These are phyloP conservation scores for Spilarctia lutea DNA, from an alignment of 2,888 invertebrate genomes.

Conservation along the genomic window DNA sequence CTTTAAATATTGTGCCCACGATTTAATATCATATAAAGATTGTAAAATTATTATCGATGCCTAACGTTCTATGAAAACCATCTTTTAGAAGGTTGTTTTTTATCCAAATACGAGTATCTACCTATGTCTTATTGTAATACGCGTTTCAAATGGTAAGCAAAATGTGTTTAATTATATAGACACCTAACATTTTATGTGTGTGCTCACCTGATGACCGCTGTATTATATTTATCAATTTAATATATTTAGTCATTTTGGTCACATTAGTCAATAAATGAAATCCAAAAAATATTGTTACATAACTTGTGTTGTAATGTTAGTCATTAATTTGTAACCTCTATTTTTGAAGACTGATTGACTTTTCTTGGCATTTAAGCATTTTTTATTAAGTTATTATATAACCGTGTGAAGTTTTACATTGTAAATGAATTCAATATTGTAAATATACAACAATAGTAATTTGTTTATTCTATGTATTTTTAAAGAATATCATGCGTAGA, in stretches of 20 bases:
- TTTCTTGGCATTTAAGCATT: not conserved
- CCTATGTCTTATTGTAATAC: not conserved
- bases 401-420: conserved; percentile 1
- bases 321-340: not conserved
- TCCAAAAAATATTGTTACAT: conserved; percentile 3
- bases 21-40: too few species aligned
- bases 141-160: not conserved
- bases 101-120: too few species aligned
- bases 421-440: not conserved
- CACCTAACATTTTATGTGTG: not conserved
- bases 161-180: not conserved
- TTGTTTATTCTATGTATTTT: not conserved
- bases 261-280: not conserved
- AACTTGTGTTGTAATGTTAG: conserved; percentile 7
- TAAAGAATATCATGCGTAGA: not conserved
- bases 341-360: conserved; percentile 1
- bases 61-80: too few species aligned
- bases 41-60: too few species aligned
- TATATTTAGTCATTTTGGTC: conserved; percentile 4
- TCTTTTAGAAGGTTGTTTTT: too few species aligned
- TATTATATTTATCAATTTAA: not conserved
- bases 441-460: not conserved
- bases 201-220: not conserved
- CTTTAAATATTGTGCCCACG: too few species aligned
- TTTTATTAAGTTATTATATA: not conserved